These are phyloP conservation scores for Chinchilla lanigera DNA, from an alignment of 2,113 vertebrate species.

Conservation along the genomic window DNA sequence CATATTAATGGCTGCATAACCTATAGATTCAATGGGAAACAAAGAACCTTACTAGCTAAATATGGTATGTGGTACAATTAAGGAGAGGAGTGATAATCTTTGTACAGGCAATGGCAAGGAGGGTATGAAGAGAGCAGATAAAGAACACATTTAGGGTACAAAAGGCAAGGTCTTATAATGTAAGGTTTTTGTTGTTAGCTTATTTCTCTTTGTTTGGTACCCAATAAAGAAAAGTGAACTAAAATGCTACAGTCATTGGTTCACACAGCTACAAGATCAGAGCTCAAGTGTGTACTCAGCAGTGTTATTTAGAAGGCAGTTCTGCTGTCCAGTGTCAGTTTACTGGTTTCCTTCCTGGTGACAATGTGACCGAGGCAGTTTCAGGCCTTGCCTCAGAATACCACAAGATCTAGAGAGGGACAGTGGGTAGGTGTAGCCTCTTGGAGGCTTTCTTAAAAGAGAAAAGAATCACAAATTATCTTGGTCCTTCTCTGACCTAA, in stretches of 20 bases:
- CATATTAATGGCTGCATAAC: not conserved
- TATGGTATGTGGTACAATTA: not conserved
- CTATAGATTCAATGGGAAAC: not conserved
- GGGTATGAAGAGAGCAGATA: not conserved
- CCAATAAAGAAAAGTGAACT: not conserved
- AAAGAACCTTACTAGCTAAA: not conserved
- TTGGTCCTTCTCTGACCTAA: not conserved
- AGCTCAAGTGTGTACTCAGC: not conserved
- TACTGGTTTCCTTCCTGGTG: constrained; percentile 14
- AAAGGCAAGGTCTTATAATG: not conserved
- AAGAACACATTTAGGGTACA: not conserved
- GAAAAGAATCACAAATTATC: constrained; percentile 2
- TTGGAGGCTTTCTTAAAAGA: not conserved
- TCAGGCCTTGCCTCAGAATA: not conserved
- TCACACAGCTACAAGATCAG: not conserved
- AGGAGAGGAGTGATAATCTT: not conserved
- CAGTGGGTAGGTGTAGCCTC: not conserved
- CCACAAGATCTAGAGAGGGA: not conserved
- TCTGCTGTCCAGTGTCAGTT: not conserved
- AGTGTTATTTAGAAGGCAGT: not conserved
- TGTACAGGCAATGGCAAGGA: not conserved
- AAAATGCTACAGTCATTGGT: not conserved
- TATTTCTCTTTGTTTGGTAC: not conserved
- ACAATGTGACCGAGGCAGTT: not conserved
- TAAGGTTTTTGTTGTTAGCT: not conserved